Percentiles rank a stretch among this genome's conserved stretches.
phyloP scores from a whole-genome alignment of 1,140 invertebrate species.

The Lerema accius region DNA sequence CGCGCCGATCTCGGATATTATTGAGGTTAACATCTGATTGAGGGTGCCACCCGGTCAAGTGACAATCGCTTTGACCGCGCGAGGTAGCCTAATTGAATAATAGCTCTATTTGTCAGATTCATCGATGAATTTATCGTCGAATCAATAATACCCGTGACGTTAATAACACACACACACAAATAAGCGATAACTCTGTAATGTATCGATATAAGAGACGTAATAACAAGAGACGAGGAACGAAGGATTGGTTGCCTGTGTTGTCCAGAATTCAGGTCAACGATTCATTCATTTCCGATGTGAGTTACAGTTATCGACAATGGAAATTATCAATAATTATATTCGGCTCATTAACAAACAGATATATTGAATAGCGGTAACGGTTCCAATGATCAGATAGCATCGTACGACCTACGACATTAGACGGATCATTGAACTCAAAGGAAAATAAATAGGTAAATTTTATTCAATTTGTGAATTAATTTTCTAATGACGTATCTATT shows the following conservation, averaged over 20 bases:
- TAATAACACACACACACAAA: slow-evolving; percentile 10
- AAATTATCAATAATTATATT: slow-evolving; percentile 31
- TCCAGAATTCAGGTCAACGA: slow-evolving; percentile 42
- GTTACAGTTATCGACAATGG: slow-evolving; percentile 42
- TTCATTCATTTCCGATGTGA: slow-evolving; percentile 46
- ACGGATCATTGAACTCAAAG: slow-evolving; percentile 43
- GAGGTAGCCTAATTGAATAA: slow-evolving; percentile 65
- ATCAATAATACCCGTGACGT: slow-evolving; percentile 19
- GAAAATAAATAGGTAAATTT: slow-evolving; percentile 18
- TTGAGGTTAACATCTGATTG: slow-evolving; percentile 53
- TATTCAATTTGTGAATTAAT: slow-evolving; percentile 3
- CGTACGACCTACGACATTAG: background rate
- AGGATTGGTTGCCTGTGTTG: slow-evolving; percentile 23
- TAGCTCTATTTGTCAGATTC: slow-evolving; percentile 50
- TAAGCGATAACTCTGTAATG: slow-evolving; percentile 12
- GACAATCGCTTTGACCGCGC: slow-evolving; percentile 54
- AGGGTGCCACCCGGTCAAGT: slow-evolving; percentile 55
- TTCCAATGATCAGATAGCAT: background rate
- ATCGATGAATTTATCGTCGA: slow-evolving; percentile 42
- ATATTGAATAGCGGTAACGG: slow-evolving; percentile 17
- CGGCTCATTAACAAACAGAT: slow-evolving; percentile 32
- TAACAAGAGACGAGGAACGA: slow-evolving; percentile 5
- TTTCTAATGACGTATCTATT: too few species aligned
- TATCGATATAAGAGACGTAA: background rate
- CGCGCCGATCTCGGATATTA: slow-evolving; percentile 51